These are phyloP conservation scores for Drosophila limbata DNA, from an alignment of 2,888 invertebrate species.

Conservation along the genomic window DNA sequence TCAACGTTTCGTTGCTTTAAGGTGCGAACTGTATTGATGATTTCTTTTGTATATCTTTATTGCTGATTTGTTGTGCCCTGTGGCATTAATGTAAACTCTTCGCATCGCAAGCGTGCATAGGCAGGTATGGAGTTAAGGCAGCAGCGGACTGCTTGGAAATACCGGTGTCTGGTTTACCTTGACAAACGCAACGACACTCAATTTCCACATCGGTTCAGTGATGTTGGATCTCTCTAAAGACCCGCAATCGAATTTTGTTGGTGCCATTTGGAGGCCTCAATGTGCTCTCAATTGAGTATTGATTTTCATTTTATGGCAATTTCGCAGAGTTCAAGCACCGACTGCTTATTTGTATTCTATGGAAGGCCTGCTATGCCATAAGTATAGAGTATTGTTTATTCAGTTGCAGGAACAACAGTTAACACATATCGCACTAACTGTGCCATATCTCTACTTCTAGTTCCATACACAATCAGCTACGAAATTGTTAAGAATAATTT, in stretches of 20 bases:
- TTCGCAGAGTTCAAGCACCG: conserved; percentile 11
- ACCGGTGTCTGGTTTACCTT: conserved; percentile 51
- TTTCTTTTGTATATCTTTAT: conserved; percentile 1
- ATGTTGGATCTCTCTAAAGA: conserved; percentile 18
- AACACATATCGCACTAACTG: conserved; percentile 5
- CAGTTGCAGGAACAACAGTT: conserved; percentile 37
- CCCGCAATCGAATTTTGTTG: conserved; percentile 30
- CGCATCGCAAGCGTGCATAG: conserved; percentile 4
- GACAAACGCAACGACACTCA: conserved; percentile 31
- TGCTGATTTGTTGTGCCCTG: conserved; percentile 10
- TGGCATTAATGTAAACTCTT: conserved; percentile 8
- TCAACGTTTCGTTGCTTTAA: not conserved
- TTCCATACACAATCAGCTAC: conserved; percentile 5
- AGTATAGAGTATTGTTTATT: conserved; percentile 16
- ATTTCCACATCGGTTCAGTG: conserved; percentile 63
- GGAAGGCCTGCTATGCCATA: conserved; percentile 9
- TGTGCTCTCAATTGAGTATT: conserved; percentile 23
- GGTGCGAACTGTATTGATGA: not conserved
- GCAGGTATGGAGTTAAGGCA: conserved; percentile 19
- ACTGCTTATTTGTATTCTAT: conserved; percentile 8
- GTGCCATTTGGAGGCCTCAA: conserved; percentile 29
- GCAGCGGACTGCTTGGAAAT: conserved; percentile 32
- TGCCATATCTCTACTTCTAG: conserved; percentile 7
- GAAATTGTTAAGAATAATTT: not conserved
- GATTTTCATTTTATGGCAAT: conserved; percentile 30